These are phyloP conservation scores for Lamproptera curius DNA, from an alignment of 2,888 invertebrate genomes.

Conservation along the genomic window DNA sequence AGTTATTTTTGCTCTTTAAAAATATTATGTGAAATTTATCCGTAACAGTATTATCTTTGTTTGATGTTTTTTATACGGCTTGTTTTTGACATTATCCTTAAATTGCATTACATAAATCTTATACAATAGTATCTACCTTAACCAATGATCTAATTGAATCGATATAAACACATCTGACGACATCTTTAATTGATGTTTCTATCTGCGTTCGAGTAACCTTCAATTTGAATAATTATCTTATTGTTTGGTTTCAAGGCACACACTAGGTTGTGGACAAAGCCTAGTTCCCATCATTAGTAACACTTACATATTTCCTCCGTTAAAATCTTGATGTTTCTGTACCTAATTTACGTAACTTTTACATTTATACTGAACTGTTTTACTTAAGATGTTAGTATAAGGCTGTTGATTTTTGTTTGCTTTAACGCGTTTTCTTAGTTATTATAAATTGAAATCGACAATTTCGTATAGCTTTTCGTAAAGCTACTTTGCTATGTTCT, in stretches of 20 bases:
- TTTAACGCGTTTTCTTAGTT: too few relatives aligned
- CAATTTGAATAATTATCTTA: not conserved
- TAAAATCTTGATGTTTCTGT: constrained; percentile 7
- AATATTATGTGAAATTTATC: not conserved
- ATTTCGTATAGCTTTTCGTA: not conserved
- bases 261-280: constrained; percentile 3
- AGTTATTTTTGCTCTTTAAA: not conserved
- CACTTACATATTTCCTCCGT: not conserved
- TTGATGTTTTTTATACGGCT: not conserved
- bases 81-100: not conserved
- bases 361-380: too few relatives aligned
- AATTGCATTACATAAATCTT: too few relatives aligned
- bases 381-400: too few relatives aligned
- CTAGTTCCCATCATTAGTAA: constrained; percentile 8
- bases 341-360: too few relatives aligned
- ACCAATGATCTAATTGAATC: too few relatives aligned
- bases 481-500: not conserved
- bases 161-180: not conserved
- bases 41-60: too few relatives aligned
- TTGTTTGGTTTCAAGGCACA: constrained; percentile 10
- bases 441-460: too few relatives aligned
- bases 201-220: not conserved
- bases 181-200: not conserved
- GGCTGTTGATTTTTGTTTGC: too few relatives aligned
- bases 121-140: too few relatives aligned